Base-by-base conservation (phyloP, 2,888 invertebrate species). In the Hermodice carunculata region DNA sequence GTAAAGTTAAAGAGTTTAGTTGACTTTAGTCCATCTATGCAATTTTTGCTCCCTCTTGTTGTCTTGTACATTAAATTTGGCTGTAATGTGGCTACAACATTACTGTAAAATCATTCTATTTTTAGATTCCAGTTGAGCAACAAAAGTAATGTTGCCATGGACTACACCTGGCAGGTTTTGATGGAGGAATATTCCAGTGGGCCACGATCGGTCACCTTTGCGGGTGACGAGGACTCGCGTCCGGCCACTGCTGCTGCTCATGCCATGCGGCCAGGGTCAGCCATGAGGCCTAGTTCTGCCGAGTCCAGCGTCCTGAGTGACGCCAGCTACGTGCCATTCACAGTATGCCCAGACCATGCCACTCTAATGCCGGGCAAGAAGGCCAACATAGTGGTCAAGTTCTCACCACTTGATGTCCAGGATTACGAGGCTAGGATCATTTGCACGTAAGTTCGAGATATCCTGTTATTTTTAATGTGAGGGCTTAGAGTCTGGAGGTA, bases 361-460 rank as follows among this genome's bases (percentile, higher is more conserved):
- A 76, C 78, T 1, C 77, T 86, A 28, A 64, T 74, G 8, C 76
- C 81, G 6, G 83, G 83, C 26, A 82, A 82, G 69, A 80, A 78
- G 52, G 73, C 73, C 14, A 70, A 66, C 6, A 76, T 85, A 57
- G 75, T 71, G 22, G 78, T 84, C 43, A 81, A 81, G 70, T 84
- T 84, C 75, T 80, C 84, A 64, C 86, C 86, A 14, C 73, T 86
- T 24, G 83, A 85, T 70, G 78, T 83, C 22, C 80, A 79, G 65
- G 83, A 83, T 19, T 85, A 81, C 74, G 82, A 85, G 66, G 85
- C 80, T 11, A 74, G 81, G 61, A 74, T 86, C 1, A 73, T 82
- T n/a, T 85, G 85, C 81, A 81, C 80, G 84, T 85, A 66, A 73
- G 76, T 32, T 29, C 28, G 22, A n/a, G 11, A 22, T 40, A 26